phyloP scores from a whole-genome alignment of 2,113 vertebrate genomes.

The Montifringilla adamsi region DNA sequence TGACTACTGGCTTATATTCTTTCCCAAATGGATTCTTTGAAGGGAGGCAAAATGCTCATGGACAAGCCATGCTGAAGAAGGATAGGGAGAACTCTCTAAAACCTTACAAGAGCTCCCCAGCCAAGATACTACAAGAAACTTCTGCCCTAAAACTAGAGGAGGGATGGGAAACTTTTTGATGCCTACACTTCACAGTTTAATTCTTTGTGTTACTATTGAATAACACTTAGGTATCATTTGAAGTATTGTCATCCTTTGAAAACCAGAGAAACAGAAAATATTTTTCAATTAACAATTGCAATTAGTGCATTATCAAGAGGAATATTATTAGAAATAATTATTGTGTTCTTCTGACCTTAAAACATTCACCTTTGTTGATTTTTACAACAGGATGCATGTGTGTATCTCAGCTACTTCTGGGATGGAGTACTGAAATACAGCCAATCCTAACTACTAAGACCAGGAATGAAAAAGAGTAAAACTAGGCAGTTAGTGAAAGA shows the following conservation, averaged over 20 bases:
- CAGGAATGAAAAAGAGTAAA: neutral
- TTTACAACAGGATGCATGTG: neutral
- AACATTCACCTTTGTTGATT: neutral
- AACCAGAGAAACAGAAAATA: neutral
- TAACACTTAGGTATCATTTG: neutral
- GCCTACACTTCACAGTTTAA: neutral
- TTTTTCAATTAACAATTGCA: neutral
- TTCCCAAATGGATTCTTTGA: neutral
- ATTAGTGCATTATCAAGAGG: neutral
- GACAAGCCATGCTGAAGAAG: neutral
- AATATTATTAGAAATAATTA: neutral
- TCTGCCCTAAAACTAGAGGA: neutral
- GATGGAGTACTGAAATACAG: neutral
- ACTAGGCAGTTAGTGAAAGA: neutral
- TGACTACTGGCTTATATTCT: neutral
- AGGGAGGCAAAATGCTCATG: neutral
- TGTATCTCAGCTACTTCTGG: neutral
- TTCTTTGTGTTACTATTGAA: neutral
- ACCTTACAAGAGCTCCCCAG: neutral
- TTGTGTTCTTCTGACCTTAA: neutral
- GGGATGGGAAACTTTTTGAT: neutral
- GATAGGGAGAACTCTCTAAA: neutral
- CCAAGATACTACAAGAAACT: neutral
- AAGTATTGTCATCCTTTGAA: neutral
- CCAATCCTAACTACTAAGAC: neutral